These are phyloP conservation scores for Trachelus troglodyta DNA, from an alignment of 2,888 invertebrate genomes.

Conservation along the genomic window DNA sequence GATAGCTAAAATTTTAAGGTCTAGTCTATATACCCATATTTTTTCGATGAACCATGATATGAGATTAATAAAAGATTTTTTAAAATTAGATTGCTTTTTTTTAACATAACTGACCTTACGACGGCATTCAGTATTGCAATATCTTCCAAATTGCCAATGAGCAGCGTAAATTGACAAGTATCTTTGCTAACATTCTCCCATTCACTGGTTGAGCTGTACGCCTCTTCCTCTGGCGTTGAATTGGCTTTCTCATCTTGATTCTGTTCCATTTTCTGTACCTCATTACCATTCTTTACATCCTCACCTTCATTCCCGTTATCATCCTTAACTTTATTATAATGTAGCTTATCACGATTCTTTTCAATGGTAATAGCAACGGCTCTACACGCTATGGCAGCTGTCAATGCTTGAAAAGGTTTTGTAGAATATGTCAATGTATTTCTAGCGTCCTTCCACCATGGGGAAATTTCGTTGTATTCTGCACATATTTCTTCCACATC, in stretches of 20 bases:
- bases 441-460: conserved; percentile 86
- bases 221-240: conserved; percentile 67
- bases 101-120: conserved; percentile 58
- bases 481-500: conserved; percentile 70
- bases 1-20: conserved; percentile 43
- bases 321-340: conserved; percentile 31
- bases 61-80: background rate
- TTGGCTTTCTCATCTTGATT: conserved; percentile 64
- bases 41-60: background rate
- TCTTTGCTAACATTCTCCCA: conserved; percentile 91
- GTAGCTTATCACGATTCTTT: conserved; percentile 57
- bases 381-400: conserved; percentile 86
- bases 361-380: conserved; percentile 74
- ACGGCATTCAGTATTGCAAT: conserved; percentile 83
- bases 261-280: conserved; percentile 43
- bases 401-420: conserved; percentile 81
- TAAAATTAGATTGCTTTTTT: conserved; percentile 2
- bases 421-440: conserved; percentile 78
- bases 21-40: background rate
- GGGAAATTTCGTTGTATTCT: conserved; percentile 77
- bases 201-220: conserved; percentile 58
- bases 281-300: conserved; percentile 41
- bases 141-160: conserved; percentile 91
- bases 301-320: conserved; percentile 44
- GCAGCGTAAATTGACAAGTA: conserved; percentile 85